Base-by-base conservation (phyloP, 2,888 invertebrate genomes). In the Orthonevra nobilis region DNA sequence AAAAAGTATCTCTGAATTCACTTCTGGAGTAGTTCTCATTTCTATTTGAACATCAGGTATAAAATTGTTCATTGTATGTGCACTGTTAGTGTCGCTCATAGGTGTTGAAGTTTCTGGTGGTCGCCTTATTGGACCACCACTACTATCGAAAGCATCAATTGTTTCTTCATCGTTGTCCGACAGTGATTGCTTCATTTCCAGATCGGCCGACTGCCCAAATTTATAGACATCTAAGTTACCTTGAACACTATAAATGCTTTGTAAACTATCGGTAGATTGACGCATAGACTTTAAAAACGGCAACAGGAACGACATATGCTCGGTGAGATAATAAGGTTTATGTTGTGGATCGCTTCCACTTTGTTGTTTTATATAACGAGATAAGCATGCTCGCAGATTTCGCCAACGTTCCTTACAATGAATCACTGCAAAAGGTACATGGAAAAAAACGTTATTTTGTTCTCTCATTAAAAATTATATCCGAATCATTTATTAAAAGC, bases 381-480 rank as follows among this genome's bases (percentile, higher is more conserved):
- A 88, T 10, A 88, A 84, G 40, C 88, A 89, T 34, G 88, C 89
- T 12, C 89, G 85, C 10, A 89, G 82, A 81, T 89, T 89, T 26
- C 89, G 84, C 89, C 89, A 89, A 40, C 89, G 84, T 81, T 89
- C 89, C 83, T 89, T 89, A 82, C 89, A 89, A 81, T 89, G 88
- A 34, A 88, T 86, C 3, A 89, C 89, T 89, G 46, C 14, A 81
- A 23, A 61, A n/a, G n/a, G n/a, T n/a, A n/a, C n/a, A n/a, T n/a
- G 9, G 23, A 46, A 44, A 69, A 10, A 56, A 10, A 40, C 9
- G 46, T 6, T 40, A 9, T n/a, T n/a, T n/a, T n/a, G n/a, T n/a
- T n/a, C n/a, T n/a, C n/a, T n/a, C n/a, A n/a, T n/a, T n/a, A n/a
- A n/a, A n/a, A n/a, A n/a, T n/a, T n/a, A n/a, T n/a, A n/a, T n/a